A percentile compares a stretch with the other conserved stretches of the same genome.
These are phyloP conservation scores for Alethe diademata DNA, from an alignment of 2,113 vertebrate genomes.

Conservation along the genomic window DNA sequence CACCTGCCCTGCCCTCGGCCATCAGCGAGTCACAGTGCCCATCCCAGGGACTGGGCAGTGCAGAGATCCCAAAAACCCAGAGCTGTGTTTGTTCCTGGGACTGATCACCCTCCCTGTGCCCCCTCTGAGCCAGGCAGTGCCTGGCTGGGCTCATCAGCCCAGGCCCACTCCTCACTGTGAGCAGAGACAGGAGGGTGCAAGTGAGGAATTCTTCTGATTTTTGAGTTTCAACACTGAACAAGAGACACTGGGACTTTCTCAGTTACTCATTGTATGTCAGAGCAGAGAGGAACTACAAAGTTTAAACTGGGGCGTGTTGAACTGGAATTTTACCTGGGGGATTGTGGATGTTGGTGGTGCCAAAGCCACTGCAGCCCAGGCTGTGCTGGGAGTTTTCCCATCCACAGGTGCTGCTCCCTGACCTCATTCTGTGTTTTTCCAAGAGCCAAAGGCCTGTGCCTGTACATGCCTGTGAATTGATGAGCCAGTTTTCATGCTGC, in stretches of 20 bases:
- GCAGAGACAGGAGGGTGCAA: neutral
- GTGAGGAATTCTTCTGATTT: neutral
- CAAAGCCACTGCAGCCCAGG: rapidly evolving
- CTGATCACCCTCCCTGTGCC: neutral
- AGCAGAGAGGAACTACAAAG: neutral
- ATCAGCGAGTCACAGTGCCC: neutral
- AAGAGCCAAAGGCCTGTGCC: neutral
- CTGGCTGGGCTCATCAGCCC: neutral
- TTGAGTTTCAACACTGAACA: neutral
- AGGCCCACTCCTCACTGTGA: rapidly evolving
- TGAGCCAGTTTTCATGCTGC: neutral
- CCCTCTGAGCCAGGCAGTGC: neutral
- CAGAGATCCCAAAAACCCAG: rapidly evolving
- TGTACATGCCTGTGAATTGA: rapidly evolving
- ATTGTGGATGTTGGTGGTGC: rapidly evolving
- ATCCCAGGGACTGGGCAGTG: rapidly evolving
- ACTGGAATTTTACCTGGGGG: neutral
- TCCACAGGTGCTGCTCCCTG: neutral
- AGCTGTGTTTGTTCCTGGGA: neutral
- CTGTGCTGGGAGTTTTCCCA: neutral
- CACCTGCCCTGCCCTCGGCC: neutral
- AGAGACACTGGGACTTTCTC: neutral
- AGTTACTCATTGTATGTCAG: neutral
- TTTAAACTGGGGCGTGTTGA: rapidly evolving
- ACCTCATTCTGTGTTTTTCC: rapidly evolving